These are phyloP conservation scores for Zaprionus lineosus DNA, from an alignment of 2,888 invertebrate genomes.

Conservation along the genomic window DNA sequence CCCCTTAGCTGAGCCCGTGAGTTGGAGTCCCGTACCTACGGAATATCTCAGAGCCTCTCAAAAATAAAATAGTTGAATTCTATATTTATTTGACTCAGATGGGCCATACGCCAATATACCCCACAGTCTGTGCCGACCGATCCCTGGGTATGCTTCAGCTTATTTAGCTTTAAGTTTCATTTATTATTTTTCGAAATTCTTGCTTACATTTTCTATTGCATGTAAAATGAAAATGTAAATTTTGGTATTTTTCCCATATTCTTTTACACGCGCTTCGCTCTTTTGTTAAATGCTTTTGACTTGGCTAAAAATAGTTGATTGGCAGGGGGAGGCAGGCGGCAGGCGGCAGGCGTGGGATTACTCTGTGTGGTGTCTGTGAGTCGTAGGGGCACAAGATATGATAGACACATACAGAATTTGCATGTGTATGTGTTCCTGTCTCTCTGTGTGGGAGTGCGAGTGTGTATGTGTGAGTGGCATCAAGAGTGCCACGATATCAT, in stretches of 20 bases:
- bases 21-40: too few species aligned
- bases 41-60: too few species aligned
- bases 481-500: conserved; percentile 16
- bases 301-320: conserved; percentile 53
- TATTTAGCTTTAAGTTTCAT: background rate
- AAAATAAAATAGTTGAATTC: too few species aligned
- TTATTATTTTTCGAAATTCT: conserved; percentile 23
- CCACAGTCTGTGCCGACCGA: background rate
- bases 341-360: background rate
- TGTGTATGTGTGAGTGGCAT: background rate
- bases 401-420: conserved; percentile 8
- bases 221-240: conserved; percentile 55
- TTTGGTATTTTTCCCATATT: conserved; percentile 28
- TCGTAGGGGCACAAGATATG: conserved; percentile 40
- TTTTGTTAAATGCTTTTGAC: conserved; percentile 56
- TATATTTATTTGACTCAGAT: too few species aligned
- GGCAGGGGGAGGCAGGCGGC: background rate
- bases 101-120: too few species aligned
- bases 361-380: conserved; percentile 22
- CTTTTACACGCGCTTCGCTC: too few species aligned
- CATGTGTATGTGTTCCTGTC: background rate
- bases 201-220: conserved; percentile 32
- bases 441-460: background rate
- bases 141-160: background rate
- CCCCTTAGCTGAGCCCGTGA: too few species aligned